These are phyloP conservation scores for Epirrita christyi DNA, from an alignment of 2,888 invertebrate genomes.

Conservation along the genomic window DNA sequence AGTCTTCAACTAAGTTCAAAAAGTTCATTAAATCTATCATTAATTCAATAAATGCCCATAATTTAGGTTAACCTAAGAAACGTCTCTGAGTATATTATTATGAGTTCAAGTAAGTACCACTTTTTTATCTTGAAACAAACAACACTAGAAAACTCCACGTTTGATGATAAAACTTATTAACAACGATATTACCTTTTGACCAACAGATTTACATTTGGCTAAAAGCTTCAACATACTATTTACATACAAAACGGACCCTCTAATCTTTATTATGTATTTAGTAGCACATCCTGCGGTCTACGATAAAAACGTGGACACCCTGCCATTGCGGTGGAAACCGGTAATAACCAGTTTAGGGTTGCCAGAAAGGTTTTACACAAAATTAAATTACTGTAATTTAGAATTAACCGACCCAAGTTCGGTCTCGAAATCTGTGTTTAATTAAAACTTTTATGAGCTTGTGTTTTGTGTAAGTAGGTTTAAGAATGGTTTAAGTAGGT, in stretches of 20 bases:
- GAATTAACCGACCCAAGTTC: constrained; percentile 33
- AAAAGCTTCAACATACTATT: constrained; percentile 32
- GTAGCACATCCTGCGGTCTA: constrained; percentile 39
- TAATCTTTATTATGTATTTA: constrained; percentile 43
- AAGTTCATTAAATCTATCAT: too few species aligned
- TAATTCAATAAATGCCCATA: too few species aligned
- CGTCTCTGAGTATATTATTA: too few species aligned
- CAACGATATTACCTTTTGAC: background rate
- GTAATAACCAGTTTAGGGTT: constrained; percentile 54
- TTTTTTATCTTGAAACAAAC: too few species aligned
- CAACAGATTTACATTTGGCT: constrained; percentile 8
- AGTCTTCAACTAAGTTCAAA: too few species aligned
- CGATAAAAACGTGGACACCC: constrained; percentile 54
- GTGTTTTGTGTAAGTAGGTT: constrained; percentile 5
- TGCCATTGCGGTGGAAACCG: constrained; percentile 56
- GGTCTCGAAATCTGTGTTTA: constrained; percentile 31
- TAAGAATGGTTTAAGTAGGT: background rate
- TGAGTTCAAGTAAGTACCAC: too few species aligned
- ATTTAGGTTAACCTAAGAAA: too few species aligned
- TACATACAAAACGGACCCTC: constrained; percentile 33
- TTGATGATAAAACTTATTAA: background rate
- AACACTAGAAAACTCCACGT: too few species aligned
- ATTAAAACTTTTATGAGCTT: constrained; percentile 36
- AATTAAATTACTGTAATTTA: constrained; percentile 38
- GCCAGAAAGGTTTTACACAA: constrained; percentile 41